Conservation (phyloP, 2,113 vertebrate genomes). For the Callionymus lyra region DNA sequence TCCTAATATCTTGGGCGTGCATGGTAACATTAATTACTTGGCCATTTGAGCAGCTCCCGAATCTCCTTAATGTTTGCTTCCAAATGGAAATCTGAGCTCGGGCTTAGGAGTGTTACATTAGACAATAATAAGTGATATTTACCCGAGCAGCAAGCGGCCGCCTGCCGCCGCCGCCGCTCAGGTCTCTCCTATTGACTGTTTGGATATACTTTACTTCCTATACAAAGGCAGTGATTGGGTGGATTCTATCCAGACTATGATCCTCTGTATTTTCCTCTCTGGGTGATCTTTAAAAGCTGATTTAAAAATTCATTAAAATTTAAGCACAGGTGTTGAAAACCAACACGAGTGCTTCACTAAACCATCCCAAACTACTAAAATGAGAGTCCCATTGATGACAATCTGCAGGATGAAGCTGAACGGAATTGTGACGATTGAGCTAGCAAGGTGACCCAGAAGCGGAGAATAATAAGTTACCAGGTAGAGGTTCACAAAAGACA, state of each 20-base stretch:
- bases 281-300: too few species aligned
- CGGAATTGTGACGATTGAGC: too few species aligned
- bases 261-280: constrained; percentile 29
- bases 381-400: too few species aligned
- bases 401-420: too few species aligned
- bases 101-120: constrained; percentile 81
- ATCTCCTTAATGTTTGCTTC: constrained; percentile 93
- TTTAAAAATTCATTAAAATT: too few species aligned
- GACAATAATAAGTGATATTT: constrained; percentile 93
- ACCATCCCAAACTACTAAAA: too few species aligned
- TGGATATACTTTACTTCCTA: constrained; percentile 67
- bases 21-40: constrained; percentile 98
- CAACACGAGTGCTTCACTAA: constrained; percentile 60
- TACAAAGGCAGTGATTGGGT: constrained; percentile 74
- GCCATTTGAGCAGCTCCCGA: constrained; percentile 92
- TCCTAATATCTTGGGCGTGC: constrained; percentile 99
- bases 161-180: constrained; percentile 73
- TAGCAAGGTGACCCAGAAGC: too few species aligned
- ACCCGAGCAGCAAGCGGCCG: constrained; percentile 82
- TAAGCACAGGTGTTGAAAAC: constrained; percentile 52
- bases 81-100: constrained; percentile 87
- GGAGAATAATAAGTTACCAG: too few species aligned
- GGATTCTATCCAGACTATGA: constrained; percentile 68
- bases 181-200: constrained; percentile 78
- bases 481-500: too few species aligned